A percentile compares a stretch with the other conserved stretches of the same genome.
Conservation (phyloP, 2,888 invertebrate species). For the Brachynemurus nebulosus region DNA sequence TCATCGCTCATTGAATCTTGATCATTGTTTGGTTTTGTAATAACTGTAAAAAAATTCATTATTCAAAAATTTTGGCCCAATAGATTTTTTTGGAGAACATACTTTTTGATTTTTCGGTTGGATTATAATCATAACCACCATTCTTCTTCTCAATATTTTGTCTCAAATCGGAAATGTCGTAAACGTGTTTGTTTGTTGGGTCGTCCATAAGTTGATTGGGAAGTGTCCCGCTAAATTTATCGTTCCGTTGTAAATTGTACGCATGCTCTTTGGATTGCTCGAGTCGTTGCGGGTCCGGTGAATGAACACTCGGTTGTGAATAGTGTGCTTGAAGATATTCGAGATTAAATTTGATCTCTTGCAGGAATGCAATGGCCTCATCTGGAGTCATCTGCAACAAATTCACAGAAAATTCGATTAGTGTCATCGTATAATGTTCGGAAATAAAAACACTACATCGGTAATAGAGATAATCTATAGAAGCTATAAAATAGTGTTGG, state of each 20-base stretch:
- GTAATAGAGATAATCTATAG: no score
- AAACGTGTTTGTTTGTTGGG: no score
- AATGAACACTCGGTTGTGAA: conserved; percentile 33
- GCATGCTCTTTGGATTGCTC: conserved; percentile 14
- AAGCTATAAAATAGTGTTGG: no score
- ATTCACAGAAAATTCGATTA: no score
- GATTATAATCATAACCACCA: no score
- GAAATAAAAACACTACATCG: no score
- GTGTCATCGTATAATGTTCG: no score
- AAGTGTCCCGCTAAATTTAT: conserved; percentile 11
- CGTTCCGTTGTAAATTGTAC: conserved; percentile 15
- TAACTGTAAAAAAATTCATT: not conserved
- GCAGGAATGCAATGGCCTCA: conserved; percentile 58
- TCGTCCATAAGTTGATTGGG: no score
- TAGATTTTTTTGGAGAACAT: not conserved
- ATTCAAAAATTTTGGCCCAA: not conserved
- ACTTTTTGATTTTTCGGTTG: not conserved
- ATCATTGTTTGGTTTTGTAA: not conserved
- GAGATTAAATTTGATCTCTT: conserved; percentile 62
- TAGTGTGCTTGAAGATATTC: conserved; percentile 54
- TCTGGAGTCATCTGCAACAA: conserved; percentile 52
- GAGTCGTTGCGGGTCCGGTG: conserved; percentile 11
- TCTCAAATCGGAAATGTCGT: conserved; percentile 28
- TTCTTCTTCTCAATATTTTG: conserved; percentile 33
- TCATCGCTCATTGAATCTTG: conserved; percentile 16